Conservation (phyloP, 1,140 invertebrate genomes). For the Littorina saxatilis region DNA sequence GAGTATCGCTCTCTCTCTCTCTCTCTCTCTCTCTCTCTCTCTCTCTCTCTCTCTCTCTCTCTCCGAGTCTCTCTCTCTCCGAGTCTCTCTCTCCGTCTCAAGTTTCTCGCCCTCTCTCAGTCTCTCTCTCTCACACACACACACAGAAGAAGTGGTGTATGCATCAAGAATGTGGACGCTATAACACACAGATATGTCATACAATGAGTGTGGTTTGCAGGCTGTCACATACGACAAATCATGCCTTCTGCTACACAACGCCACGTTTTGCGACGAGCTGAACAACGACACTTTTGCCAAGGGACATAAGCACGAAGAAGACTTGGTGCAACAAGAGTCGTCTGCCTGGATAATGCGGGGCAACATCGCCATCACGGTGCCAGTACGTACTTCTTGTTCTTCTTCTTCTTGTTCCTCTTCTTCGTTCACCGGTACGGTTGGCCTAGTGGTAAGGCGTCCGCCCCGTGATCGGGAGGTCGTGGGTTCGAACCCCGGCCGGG, state of each 20-base stretch:
- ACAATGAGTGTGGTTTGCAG: slow-evolving; percentile 60
- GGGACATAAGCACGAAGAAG: slow-evolving; percentile 54
- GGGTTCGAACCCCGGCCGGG: too few species aligned
- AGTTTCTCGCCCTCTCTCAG: neutral
- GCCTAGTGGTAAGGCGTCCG: too few species aligned
- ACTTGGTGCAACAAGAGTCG: slow-evolving; percentile 67
- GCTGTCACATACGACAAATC: slow-evolving; percentile 75
- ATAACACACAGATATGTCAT: neutral
- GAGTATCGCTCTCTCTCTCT: too few species aligned
- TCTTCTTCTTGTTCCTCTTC: too few species aligned
- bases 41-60: slow-evolving; percentile 22
- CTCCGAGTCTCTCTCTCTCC: neutral
- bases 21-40: neutral
- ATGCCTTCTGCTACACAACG: slow-evolving; percentile 61
- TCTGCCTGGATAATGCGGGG: slow-evolving; percentile 73
- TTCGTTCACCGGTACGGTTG: too few species aligned
- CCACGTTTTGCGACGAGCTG: slow-evolving; percentile 61
- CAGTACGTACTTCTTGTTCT: slow-evolving; percentile 57
- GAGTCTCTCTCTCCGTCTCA: too few species aligned
- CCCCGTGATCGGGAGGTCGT: too few species aligned
- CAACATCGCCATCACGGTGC: slow-evolving; percentile 71
- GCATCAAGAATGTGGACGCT: neutral
- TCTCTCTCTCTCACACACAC: neutral
- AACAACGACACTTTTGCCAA: slow-evolving; percentile 27
- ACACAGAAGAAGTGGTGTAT: neutral